Percentiles rank a stretch among this genome's conserved stretches.
Evolutionary conservation across 2,113 vertebrate genomes (phyloP).

Genomic region (Tyto alba): DNA sequence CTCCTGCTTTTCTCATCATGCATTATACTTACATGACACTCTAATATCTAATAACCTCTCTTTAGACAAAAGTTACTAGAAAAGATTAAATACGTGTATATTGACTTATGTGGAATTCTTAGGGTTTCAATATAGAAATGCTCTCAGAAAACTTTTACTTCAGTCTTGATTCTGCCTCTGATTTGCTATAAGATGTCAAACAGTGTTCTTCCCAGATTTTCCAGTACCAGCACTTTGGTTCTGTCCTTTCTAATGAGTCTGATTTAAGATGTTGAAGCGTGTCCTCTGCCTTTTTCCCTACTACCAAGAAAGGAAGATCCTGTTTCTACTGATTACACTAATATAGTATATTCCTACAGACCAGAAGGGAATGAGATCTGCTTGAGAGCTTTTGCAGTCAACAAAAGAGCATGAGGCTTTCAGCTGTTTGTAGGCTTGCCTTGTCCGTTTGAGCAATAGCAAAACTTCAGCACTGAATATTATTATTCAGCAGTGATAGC

Average conservation of each 20-base stretch:
- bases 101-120: background rate
- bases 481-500: background rate
- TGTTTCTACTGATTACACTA: background rate
- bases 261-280: background rate
- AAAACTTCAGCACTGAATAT: background rate
- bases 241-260: background rate
- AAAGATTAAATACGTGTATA: background rate
- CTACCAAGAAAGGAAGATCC: background rate
- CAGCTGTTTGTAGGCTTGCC: background rate
- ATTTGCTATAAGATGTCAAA: background rate
- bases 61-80: background rate
- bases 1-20: background rate
- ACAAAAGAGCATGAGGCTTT: background rate
- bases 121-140: background rate
- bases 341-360: background rate
- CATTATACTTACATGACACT: background rate
- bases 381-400: background rate
- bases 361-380: background rate
- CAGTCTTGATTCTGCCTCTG: background rate
- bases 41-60: background rate
- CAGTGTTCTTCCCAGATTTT: background rate
- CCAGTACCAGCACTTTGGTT: background rate
- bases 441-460: background rate
- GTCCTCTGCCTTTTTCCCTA: background rate
- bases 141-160: background rate